Evolutionary conservation across 2,113 vertebrate genomes (phyloP), one percentile per base, ranked within the genome.

Genomic region (Oryzias melastigma): DNA sequence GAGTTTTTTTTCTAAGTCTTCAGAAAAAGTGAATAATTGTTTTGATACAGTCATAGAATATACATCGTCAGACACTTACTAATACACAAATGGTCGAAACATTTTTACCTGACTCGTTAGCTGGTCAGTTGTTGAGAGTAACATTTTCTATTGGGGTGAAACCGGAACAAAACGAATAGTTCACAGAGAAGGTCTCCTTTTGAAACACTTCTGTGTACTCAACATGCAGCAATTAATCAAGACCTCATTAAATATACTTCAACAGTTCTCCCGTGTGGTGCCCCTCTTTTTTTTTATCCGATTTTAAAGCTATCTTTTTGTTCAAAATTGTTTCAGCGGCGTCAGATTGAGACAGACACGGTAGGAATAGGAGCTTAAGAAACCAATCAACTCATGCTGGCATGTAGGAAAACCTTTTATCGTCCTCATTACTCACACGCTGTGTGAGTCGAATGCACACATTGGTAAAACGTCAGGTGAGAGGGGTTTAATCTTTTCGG

Each of bases 241-340:
- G 10, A 54, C 67, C 71, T 74, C n/a, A 68, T 63, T 24, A 62
- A 80, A 68, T 49, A 55, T 24, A 66, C 58, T 51, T 73, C 63
- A 10, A 46, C 41, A 57, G 52, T 56, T 44, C 46, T 52, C 20
- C 27, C 40, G 10, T 10, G 35, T 17, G 58, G 68, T 0, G 0
- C 63, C 43, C 43, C 55, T 53, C 51, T 50, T 22, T 64, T 51
- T 19, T 48, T 61, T 58, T 63, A 78, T 74, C 71, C 53, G 58
- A 79, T 81, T 71, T 61, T 59, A 53, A 64, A 62, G 60, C 61
- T 53, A 47, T 68, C 57, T 72, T 74, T 35, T 69, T 51, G 56
- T 56, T 71, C 52, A 62, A 58, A 65, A 75, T 73, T 68, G 65
- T 82, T 49, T 73, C 53, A 73, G 40, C 56, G 53, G 58, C 53